Evolutionary conservation across 2,797 vertebrate genomes (phyloP).

Genomic region (Myiotriccus ornatus): DNA sequence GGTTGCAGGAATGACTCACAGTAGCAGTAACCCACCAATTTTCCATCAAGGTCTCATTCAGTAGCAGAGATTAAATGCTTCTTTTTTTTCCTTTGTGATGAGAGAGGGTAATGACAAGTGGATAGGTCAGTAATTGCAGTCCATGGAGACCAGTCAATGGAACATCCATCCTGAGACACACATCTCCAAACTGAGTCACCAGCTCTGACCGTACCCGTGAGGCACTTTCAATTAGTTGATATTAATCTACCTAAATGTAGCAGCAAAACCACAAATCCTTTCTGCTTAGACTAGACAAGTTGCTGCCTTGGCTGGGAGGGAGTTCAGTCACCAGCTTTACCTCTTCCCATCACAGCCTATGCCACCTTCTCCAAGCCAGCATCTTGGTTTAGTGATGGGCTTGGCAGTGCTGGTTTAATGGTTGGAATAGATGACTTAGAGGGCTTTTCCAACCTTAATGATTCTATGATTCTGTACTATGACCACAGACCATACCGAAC

Average conservation of each 20-base stretch:
- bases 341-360: not conserved
- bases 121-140: not conserved
- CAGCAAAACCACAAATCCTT: not conserved
- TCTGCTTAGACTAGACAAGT: not conserved
- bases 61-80: not conserved
- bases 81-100: not conserved
- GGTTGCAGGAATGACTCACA: not conserved
- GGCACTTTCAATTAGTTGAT: not conserved
- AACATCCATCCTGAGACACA: not conserved
- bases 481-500: accelerated
- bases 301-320: not conserved
- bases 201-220: accelerated
- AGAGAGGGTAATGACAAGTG: not conserved
- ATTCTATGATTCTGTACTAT: not conserved
- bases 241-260: not conserved
- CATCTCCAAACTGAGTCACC: not conserved
- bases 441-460: not conserved
- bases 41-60: not conserved
- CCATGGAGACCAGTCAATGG: not conserved
- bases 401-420: not conserved
- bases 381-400: not conserved
- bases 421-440: too few species aligned
- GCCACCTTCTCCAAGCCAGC: not conserved
- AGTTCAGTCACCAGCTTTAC: not conserved
- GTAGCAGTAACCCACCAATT: not conserved